Conservation (phyloP, 2,113 vertebrate species). For the Oryzias melastigma region DNA sequence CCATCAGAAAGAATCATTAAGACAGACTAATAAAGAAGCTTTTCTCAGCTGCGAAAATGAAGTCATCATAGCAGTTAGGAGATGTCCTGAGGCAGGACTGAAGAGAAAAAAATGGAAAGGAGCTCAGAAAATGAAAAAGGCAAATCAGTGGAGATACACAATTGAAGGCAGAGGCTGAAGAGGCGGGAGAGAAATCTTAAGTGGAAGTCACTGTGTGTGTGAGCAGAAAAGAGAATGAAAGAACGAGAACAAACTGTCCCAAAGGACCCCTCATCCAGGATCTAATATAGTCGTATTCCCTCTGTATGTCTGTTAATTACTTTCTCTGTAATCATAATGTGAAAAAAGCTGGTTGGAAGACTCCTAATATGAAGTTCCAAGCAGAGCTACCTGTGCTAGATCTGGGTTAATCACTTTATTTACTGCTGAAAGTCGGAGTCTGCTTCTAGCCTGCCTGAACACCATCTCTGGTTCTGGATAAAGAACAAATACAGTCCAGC, state of each 20-base stretch:
- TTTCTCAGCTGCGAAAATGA: constrained; percentile 57
- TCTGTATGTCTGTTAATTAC: constrained; percentile 72
- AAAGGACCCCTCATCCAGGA: constrained; percentile 58
- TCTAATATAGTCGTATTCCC: constrained; percentile 71
- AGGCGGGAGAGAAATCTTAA: background rate
- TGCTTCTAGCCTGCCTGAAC: constrained; percentile 21
- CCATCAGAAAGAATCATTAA: constrained; percentile 55
- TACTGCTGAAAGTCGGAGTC: constrained; percentile 2
- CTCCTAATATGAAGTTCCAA: constrained; percentile 48
- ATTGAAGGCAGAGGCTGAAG: constrained; percentile 9
- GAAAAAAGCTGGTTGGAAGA: constrained; percentile 34
- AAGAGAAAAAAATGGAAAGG: constrained; percentile 5
- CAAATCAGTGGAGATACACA: constrained; percentile 23
- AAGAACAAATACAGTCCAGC: too few relatives aligned
- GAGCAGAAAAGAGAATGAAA: constrained; percentile 40
- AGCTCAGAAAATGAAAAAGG: constrained; percentile 14
- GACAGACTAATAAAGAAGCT: constrained; percentile 58
- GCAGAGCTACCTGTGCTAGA: constrained; percentile 37
- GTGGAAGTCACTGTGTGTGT: constrained; percentile 3
- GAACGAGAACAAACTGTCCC: constrained; percentile 65
- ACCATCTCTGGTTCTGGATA: too few relatives aligned
- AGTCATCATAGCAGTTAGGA: constrained; percentile 59
- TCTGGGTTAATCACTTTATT: constrained; percentile 67
- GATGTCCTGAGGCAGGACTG: constrained; percentile 47
- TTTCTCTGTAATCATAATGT: constrained; percentile 50